Percentiles rank a stretch among this genome's conserved stretches.
phyloP scores from a whole-genome alignment of 2,113 vertebrate genomes.

The Paedocypris sp. region DNA sequence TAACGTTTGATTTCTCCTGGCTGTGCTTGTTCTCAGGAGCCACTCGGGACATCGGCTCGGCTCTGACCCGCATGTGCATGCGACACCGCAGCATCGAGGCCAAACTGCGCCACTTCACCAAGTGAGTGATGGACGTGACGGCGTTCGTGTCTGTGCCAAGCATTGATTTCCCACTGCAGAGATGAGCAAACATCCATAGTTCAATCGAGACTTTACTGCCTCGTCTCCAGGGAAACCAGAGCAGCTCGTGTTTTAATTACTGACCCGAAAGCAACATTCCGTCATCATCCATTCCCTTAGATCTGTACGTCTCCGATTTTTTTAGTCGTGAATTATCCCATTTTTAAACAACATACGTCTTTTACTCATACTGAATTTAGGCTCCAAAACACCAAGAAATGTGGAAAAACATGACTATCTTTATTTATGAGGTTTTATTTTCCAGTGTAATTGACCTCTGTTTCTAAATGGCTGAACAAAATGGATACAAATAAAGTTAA shows the following conservation, averaged over 20 bases:
- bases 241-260: constrained; percentile 18
- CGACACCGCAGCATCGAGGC: constrained; percentile 95
- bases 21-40: constrained; percentile 64
- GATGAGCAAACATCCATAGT: constrained; percentile 26
- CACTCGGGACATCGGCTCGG: constrained; percentile 90
- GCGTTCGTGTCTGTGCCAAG: constrained; percentile 9
- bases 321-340: too few relatives aligned
- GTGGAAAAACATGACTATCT: too few relatives aligned
- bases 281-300: too few relatives aligned
- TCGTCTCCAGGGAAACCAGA: constrained; percentile 21
- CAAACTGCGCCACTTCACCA: constrained; percentile 94
- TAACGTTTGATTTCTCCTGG: not conserved
- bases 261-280: not conserved
- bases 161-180: constrained; percentile 32
- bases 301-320: too few relatives aligned
- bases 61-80: constrained; percentile 98
- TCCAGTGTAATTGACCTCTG: too few relatives aligned
- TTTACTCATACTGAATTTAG: too few relatives aligned
- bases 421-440: too few relatives aligned
- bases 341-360: too few relatives aligned
- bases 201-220: constrained; percentile 24
- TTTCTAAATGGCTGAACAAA: too few relatives aligned
- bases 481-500: too few relatives aligned
- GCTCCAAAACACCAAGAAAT: too few relatives aligned
- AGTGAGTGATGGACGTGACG: constrained; percentile 58